Conservation (phyloP, 2,888 invertebrate genomes). For the Melinaea marsaeus region DNA sequence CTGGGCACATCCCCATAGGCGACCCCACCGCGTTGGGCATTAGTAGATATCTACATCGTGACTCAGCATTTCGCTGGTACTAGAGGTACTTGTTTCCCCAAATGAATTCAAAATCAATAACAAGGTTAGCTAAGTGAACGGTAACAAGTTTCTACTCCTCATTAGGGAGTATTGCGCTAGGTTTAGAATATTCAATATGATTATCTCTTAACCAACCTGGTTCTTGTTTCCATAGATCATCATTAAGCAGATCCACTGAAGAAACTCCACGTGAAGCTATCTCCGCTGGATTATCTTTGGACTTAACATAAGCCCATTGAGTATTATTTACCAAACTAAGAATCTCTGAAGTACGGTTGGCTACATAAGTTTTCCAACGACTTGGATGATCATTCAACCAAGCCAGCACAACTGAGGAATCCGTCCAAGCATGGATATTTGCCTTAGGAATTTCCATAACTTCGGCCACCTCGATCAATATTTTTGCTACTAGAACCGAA, state of each 20-base stretch:
- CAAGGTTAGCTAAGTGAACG: background rate
- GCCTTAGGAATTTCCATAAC: too few relatives aligned
- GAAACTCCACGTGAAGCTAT: background rate
- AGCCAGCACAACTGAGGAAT: slow-evolving; percentile 5
- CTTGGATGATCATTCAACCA: slow-evolving; percentile 22
- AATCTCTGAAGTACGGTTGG: background rate
- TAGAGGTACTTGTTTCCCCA: too few relatives aligned
- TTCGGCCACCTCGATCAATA: too few relatives aligned
- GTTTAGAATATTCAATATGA: slow-evolving; percentile 2
- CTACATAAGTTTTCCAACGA: background rate
- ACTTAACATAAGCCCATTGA: slow-evolving; percentile 28
- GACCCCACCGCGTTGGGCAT: too few relatives aligned
- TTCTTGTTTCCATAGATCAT: slow-evolving; percentile 8
- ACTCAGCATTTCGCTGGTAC: too few relatives aligned
- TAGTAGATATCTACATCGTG: too few relatives aligned
- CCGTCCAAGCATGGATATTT: too few relatives aligned
- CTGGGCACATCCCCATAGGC: too few relatives aligned
- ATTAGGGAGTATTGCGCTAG: background rate
- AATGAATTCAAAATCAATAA: too few relatives aligned
- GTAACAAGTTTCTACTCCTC: background rate
- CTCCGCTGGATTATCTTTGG: slow-evolving; percentile 34
- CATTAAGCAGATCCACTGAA: background rate
- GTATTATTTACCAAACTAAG: slow-evolving; percentile 16
- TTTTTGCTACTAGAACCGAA: too few relatives aligned
- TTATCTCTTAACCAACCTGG: slow-evolving; percentile 6